Conservation (phyloP, 2,797 vertebrate species). For the Dryobates pubescens region DNA sequence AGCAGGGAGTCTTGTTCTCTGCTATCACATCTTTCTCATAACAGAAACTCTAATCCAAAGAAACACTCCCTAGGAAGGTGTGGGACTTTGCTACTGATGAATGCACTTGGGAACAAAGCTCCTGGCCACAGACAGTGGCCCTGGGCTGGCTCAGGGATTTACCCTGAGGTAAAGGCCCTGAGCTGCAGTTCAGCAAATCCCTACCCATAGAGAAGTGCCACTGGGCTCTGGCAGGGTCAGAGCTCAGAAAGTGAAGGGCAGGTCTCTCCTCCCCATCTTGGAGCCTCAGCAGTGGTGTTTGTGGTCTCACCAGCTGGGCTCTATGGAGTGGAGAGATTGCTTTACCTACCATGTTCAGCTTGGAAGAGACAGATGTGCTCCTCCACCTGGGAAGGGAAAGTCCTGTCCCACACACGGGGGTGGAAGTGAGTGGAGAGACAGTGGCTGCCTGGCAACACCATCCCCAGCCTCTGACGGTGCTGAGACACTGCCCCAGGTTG, state of each 20-base stretch:
- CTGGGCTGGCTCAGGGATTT: not conserved
- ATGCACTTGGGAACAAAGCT: not conserved
- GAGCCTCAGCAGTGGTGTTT: not conserved
- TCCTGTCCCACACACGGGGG: too few species aligned
- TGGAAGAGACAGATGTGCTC: not conserved
- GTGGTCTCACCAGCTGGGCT: not conserved
- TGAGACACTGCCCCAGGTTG: too few species aligned
- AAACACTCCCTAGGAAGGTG: not conserved
- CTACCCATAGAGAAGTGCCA: not conserved
- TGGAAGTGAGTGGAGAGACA: too few species aligned
- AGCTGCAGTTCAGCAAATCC: not conserved
- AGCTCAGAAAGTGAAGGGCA: not conserved
- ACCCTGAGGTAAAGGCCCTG: not conserved
- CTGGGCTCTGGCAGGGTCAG: not conserved
- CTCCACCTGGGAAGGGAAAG: not conserved
- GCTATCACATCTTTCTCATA: not conserved
- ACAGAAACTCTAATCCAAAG: conserved; percentile 40
- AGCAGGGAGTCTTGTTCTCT: not conserved
- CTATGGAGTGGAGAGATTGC: not conserved
- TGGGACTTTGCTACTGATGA: not conserved
- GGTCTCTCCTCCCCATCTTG: not conserved
- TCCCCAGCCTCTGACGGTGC: too few species aligned
- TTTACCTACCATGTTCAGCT: not conserved
- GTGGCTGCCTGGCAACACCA: too few species aligned
- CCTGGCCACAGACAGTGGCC: not conserved